Percentiles rank a stretch among this genome's conserved stretches.
Evolutionary conservation across 2,113 vertebrate genomes (phyloP).

Genomic region (Tilapia sparmanii): DNA sequence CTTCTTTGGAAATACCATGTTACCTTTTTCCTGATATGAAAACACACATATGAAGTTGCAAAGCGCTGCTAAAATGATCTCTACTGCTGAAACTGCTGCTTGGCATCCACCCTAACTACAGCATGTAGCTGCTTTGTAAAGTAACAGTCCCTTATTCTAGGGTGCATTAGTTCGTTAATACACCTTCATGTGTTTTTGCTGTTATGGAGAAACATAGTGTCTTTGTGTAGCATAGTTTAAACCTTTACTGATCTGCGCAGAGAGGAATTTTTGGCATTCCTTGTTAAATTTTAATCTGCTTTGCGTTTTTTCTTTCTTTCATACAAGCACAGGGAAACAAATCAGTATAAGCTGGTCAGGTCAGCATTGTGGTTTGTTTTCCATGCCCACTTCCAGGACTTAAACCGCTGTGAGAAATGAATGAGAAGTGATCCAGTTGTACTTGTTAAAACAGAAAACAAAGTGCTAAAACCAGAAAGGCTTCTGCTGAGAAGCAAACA

Average conservation of each 20-base stretch:
- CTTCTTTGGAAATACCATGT: neutral
- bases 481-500: neutral
- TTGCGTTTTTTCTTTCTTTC: slow-evolving; percentile 42
- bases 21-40: neutral
- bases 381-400: slow-evolving; percentile 49
- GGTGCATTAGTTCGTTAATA: neutral
- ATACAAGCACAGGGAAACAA: slow-evolving; percentile 49
- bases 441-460: neutral
- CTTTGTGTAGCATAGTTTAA: slow-evolving; percentile 13
- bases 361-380: slow-evolving; percentile 56
- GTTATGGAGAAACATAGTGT: slow-evolving; percentile 32
- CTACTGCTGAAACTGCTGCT: neutral
- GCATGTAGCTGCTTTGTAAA: neutral
- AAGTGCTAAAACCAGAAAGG: neutral
- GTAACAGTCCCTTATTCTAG: neutral
- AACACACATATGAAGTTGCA: neutral
- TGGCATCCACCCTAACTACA: neutral
- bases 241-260: slow-evolving; percentile 46
- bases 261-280: slow-evolving; percentile 66
- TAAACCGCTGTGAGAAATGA: slow-evolving; percentile 38
- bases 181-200: neutral
- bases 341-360: slow-evolving; percentile 62
- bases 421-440: neutral
- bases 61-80: neutral
- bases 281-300: slow-evolving; percentile 68